Evolutionary conservation across 2,888 invertebrate genomes (phyloP).

Genomic region (Willowsia nigromaculata): DNA sequence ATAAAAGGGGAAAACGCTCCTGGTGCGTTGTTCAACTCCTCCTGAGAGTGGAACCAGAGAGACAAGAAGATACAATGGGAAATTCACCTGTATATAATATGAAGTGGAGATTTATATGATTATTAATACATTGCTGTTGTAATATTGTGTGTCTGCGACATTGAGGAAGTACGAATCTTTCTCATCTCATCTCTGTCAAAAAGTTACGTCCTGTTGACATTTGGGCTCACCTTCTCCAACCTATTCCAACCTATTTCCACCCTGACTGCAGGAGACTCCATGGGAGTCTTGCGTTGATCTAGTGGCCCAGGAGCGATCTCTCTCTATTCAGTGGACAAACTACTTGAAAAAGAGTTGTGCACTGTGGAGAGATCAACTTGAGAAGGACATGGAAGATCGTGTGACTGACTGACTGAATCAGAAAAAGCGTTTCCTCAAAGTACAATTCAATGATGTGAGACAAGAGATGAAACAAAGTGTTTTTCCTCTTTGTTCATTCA

Average conservation of each 20-base stretch:
- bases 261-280: slow-evolving; percentile 74
- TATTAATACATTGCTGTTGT: not conserved
- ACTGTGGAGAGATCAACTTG: not conserved
- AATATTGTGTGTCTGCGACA: not conserved
- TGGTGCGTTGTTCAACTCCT: slow-evolving; percentile 31
- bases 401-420: slow-evolving; percentile 28
- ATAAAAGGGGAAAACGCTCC: slow-evolving; percentile 53
- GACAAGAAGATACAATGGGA: slow-evolving; percentile 9
- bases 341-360: slow-evolving; percentile 1
- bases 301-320: slow-evolving; percentile 67
- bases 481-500: slow-evolving; percentile 2
- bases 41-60: not conserved
- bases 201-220: slow-evolving; percentile 66
- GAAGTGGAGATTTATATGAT: not conserved
- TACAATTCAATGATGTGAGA: not conserved
- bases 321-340: slow-evolving; percentile 33
- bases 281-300: slow-evolving; percentile 61
- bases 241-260: slow-evolving; percentile 78
- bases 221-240: slow-evolving; percentile 76
- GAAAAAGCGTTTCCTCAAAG: not conserved
- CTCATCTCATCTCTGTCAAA: slow-evolving; percentile 74
- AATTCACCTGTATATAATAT: slow-evolving; percentile 40
- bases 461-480: not conserved
- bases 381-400: not conserved
- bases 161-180: not conserved